Conservation (phyloP, 35 echinoderm and acorn worm species). For the Eucidaris tribuloides region DNA sequence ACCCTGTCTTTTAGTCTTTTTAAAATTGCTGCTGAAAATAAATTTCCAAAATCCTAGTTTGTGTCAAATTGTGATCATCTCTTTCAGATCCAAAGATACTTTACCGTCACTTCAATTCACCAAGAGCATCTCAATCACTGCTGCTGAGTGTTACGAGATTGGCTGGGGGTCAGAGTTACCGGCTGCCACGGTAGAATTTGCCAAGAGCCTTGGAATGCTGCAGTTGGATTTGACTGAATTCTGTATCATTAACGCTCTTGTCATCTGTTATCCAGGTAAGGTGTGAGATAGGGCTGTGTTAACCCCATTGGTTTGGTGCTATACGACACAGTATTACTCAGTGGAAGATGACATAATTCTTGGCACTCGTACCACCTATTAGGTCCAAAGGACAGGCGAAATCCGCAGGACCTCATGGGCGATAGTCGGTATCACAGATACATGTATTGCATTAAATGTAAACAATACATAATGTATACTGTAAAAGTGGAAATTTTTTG, state of each 20-base stretch:
- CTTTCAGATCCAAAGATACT: slow-evolving; percentile 39
- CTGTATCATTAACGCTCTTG: slow-evolving; percentile 51
- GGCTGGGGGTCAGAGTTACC: slow-evolving; percentile 60
- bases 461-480: too few relatives aligned
- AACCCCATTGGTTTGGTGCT: too few relatives aligned
- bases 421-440: too few relatives aligned
- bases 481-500: too few relatives aligned
- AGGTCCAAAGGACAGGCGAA: too few relatives aligned
- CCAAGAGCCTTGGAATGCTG: slow-evolving; percentile 28
- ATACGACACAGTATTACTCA: too few relatives aligned
- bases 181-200: slow-evolving; percentile 25
- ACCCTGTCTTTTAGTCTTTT: background rate
- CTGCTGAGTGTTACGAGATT: slow-evolving; percentile 33
- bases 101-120: slow-evolving; percentile 27
- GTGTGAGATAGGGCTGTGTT: too few relatives aligned
- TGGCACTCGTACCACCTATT: too few relatives aligned
- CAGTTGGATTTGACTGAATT: slow-evolving; percentile 49
- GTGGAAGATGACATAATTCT: too few relatives aligned
- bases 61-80: background rate
- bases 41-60: background rate
- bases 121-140: slow-evolving; percentile 1
- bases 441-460: too few relatives aligned
- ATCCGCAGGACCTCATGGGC: too few relatives aligned
- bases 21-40: background rate
- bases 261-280: slow-evolving; percentile 66